Evolutionary conservation across 2,113 vertebrate genomes (phyloP), one percentile per base, ranked within the genome.

Genomic region (Benitochromis conjunctus): DNA sequence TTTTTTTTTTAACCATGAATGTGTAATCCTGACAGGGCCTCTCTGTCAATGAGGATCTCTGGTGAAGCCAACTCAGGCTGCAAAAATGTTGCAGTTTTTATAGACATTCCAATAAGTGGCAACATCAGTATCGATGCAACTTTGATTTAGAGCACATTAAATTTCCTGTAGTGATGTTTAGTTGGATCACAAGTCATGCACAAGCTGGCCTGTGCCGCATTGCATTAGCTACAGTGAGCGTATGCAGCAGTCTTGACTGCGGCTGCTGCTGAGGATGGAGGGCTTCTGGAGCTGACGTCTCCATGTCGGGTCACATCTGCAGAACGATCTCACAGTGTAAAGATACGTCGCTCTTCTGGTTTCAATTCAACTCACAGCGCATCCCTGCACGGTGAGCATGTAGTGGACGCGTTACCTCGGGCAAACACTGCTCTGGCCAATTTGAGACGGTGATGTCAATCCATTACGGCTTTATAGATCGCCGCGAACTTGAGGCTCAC

Each of bases 121-220:
- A 76, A 34, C 10, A 51, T 53, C 10, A 53, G 7, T 53, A 76
- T 51, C 46, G 19, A 53, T 76, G 46, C 26, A 76, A 53, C 24
- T 1, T 53, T 76, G 4, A 53, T 53, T 76, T 76, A n/a, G 18
- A 56, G 26, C 41, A 56, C 18, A 38, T 26, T 31, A 79, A 3
- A 19, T 76, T 41, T 55, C 54, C n/a, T 13, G 11, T 7, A 4
- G 2, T 48, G 2, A 5, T 38, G 8, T 9, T n/a, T 31, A n/a
- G 31, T 60, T 18, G 2, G 5, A 55, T 24, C 11, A 36, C 11
- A 76, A 56, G 10, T 26, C 10, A 43, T 60, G 14, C 10, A 76
- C 14, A 83, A 90, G 83, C 88, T 89, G 91, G 89, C 92, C 89
- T 93, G 85, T 89, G 93, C 88, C 66, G 92, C 93, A 94, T 87